Percentiles rank a stretch among this genome's conserved stretches.
Evolutionary conservation across 1,140 invertebrate species (phyloP).

Genomic region (Lepidurus couesii): DNA sequence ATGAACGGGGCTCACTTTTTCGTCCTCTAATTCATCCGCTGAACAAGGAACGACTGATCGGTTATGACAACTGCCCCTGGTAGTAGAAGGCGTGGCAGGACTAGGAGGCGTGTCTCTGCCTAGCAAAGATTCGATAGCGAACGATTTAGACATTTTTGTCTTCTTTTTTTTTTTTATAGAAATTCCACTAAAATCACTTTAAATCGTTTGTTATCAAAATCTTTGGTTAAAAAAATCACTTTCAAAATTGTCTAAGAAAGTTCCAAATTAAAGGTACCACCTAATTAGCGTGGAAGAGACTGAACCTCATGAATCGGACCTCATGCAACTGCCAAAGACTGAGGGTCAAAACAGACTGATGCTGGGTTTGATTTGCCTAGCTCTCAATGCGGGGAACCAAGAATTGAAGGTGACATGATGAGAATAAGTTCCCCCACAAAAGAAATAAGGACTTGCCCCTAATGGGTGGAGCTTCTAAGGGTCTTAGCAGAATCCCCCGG

Average conservation of each 20-base stretch:
- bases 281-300: too few species aligned
- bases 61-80: neutral
- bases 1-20: neutral
- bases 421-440: neutral
- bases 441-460: neutral
- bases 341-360: slow-evolving; percentile 5
- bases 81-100: neutral
- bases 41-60: neutral
- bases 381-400: neutral
- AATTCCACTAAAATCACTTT: too few species aligned
- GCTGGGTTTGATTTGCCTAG: neutral
- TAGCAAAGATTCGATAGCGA: slow-evolving; percentile 1
- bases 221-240: too few species aligned
- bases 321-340: neutral
- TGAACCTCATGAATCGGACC: neutral
- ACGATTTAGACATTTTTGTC: neutral
- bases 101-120: slow-evolving; percentile 6
- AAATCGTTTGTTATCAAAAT: too few species aligned
- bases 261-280: too few species aligned
- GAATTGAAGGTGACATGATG: slow-evolving; percentile 5
- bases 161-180: too few species aligned
- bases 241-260: too few species aligned
- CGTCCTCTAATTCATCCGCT: neutral
- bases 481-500: neutral
- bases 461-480: neutral